phyloP scores from a whole-genome alignment of 2,797 vertebrate species.

The Galago senegalensis region DNA sequence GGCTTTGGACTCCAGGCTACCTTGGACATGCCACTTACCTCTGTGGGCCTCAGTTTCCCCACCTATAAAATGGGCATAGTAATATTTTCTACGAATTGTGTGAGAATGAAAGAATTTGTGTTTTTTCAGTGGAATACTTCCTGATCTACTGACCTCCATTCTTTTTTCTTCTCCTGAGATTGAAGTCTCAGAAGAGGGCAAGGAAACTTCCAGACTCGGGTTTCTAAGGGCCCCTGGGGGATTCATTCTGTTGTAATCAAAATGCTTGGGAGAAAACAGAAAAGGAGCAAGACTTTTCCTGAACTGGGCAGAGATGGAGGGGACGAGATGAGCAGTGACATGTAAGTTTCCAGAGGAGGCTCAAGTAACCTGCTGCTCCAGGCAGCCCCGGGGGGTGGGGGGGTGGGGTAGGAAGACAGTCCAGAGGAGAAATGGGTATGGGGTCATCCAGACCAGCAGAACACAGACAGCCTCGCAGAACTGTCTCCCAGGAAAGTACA shows the following conservation, averaged over 20 bases:
- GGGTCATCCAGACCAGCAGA: background rate
- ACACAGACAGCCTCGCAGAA: background rate
- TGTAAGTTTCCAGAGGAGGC: background rate
- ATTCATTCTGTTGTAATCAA: background rate
- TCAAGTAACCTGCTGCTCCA: background rate
- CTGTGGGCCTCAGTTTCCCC: background rate
- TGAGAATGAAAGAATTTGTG: background rate
- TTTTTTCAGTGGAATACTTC: background rate
- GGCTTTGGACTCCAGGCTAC: background rate
- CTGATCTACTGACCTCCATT: background rate
- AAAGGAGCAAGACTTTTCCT: background rate
- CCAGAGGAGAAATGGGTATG: background rate
- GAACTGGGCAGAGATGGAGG: background rate
- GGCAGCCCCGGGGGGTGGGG: background rate
- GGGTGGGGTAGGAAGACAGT: too few relatives aligned
- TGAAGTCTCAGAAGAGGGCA: background rate
- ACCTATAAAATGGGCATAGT: background rate
- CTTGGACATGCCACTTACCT: background rate
- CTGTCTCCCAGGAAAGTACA: background rate
- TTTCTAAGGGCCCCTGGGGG: background rate
- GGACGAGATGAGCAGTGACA: background rate
- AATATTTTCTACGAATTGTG: background rate
- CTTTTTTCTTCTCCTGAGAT: background rate
- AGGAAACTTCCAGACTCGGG: background rate
- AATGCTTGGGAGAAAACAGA: background rate